phyloP scores from a whole-genome alignment of 2,888 invertebrate genomes.

The Allolobophora icterica region DNA sequence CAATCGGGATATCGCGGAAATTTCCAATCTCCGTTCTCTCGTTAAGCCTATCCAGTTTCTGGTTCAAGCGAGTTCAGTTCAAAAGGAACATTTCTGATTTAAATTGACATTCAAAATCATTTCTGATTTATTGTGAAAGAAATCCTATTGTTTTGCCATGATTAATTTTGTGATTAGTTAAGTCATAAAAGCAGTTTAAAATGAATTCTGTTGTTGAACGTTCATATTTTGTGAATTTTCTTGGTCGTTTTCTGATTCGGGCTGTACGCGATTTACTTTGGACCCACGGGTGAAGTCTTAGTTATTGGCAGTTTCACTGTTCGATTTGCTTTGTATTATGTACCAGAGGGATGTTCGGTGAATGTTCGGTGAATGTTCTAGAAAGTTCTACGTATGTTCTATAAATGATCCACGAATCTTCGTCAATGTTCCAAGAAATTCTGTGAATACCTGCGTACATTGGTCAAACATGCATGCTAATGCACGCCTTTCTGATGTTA shows the following conservation, averaged over 20 bases:
- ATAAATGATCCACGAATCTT: neutral
- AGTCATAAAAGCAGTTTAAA: neutral
- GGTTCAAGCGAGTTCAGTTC: neutral
- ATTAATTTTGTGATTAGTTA: neutral
- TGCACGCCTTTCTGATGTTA: too few species aligned
- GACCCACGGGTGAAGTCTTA: neutral
- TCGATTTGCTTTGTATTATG: neutral
- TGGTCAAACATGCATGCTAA: too few species aligned
- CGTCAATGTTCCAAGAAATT: too few species aligned
- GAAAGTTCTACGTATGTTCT: neutral
- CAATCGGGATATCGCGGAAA: neutral
- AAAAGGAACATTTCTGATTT: neutral
- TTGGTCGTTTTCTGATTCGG: neutral
- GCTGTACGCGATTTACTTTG: neutral
- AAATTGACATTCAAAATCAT: constrained; percentile 7
- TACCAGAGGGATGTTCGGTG: neutral
- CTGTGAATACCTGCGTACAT: too few species aligned
- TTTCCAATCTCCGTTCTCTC: neutral
- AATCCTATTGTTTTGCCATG: neutral
- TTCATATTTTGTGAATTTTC: neutral
- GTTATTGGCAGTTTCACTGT: neutral
- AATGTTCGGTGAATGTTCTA: neutral
- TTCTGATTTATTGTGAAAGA: neutral
- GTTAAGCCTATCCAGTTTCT: neutral
- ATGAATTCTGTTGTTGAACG: neutral